These are phyloP conservation scores for Seriola rivoliana DNA, from an alignment of 2,113 vertebrate species.

Conservation along the genomic window DNA sequence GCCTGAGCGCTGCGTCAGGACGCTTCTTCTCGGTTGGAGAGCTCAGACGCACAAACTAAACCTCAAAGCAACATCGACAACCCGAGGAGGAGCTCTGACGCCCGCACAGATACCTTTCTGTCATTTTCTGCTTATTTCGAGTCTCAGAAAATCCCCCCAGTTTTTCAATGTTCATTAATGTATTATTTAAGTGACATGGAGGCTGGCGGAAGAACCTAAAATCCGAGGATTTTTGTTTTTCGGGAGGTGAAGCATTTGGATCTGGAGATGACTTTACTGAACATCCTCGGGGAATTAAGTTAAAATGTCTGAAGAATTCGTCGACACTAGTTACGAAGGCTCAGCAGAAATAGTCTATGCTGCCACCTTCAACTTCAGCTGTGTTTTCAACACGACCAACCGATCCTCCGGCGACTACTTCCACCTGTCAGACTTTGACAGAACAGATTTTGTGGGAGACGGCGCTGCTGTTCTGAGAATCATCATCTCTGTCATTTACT, in stretches of 20 bases:
- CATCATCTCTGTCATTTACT: slow-evolving; percentile 91
- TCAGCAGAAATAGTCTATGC: slow-evolving; percentile 50
- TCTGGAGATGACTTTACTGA: not conserved
- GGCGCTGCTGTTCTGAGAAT: slow-evolving; percentile 87
- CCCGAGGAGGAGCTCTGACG: slow-evolving; percentile 15
- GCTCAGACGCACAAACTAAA: slow-evolving; percentile 26
- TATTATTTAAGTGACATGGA: not conserved
- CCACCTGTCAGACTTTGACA: slow-evolving; percentile 74
- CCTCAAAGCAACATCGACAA: slow-evolving; percentile 12
- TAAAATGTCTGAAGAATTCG: slow-evolving; percentile 74
- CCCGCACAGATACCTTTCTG: not conserved
- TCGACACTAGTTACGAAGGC: slow-evolving; percentile 55
- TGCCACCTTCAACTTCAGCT: slow-evolving; percentile 69
- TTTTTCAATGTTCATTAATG: too few relatives aligned
- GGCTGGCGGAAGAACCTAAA: not conserved
- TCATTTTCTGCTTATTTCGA: not conserved
- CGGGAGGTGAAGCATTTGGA: not conserved
- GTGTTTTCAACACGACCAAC: slow-evolving; percentile 82
- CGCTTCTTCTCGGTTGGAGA: not conserved
- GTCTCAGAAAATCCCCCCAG: not conserved
- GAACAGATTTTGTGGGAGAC: slow-evolving; percentile 80
- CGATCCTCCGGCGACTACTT: slow-evolving; percentile 73
- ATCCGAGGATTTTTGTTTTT: not conserved
- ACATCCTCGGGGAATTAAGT: slow-evolving; percentile 19
- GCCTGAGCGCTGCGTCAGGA: slow-evolving; percentile 50